These are phyloP conservation scores for Progne subis DNA, from an alignment of 2,113 vertebrate genomes.

Conservation along the genomic window DNA sequence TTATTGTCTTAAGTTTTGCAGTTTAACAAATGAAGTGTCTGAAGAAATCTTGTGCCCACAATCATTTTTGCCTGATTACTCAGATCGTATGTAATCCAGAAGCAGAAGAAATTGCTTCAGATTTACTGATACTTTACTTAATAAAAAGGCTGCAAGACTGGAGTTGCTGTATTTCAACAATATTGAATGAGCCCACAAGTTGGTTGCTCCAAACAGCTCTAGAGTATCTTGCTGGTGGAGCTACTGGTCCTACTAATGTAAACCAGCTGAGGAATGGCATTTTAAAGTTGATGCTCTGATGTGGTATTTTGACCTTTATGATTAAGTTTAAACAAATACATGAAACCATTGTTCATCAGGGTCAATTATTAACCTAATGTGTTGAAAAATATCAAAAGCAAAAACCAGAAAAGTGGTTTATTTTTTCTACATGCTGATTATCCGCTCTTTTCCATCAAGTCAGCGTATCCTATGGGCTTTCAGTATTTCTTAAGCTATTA, in stretches of 20 bases:
- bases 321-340: background rate
- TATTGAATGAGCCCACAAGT: background rate
- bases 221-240: background rate
- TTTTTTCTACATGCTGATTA: background rate
- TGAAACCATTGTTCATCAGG: background rate
- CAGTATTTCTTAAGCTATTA: background rate
- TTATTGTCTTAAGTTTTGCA: background rate
- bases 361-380: background rate
- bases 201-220: background rate
- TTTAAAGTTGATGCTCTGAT: background rate
- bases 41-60: background rate
- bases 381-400: conserved; percentile 2
- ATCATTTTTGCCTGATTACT: background rate
- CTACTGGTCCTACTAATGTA: background rate
- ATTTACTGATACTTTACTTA: background rate
- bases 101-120: background rate
- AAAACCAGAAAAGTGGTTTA: background rate
- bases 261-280: background rate
- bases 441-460: background rate
- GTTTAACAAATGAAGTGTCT: background rate
- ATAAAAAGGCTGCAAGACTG: background rate
- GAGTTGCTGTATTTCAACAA: background rate
- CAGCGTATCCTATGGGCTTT: background rate
- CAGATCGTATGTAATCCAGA: background rate
- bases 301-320: background rate